A percentile compares a stretch with the other conserved stretches of the same genome.
Conservation (phyloP, 1,140 invertebrate species). For the Hylaeus volcanicus region DNA sequence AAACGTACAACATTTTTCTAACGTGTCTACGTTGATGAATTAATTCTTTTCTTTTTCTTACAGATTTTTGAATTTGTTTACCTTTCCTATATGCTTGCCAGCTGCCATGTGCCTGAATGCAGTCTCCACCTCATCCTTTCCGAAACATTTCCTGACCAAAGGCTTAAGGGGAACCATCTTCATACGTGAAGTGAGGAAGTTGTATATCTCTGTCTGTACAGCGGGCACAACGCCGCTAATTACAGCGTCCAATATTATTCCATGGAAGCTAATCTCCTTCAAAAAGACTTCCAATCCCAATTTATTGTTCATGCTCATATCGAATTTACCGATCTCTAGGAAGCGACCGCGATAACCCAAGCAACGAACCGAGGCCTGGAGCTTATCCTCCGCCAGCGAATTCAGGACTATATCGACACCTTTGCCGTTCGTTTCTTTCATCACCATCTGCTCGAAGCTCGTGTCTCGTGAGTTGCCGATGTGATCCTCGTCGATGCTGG, state of each 20-base stretch:
- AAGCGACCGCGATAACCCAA: constrained; percentile 86
- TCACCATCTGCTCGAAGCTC: constrained; percentile 87
- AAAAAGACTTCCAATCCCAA: constrained; percentile 89
- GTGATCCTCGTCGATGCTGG: constrained; percentile 84
- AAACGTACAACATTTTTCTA: neutral
- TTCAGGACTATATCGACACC: constrained; percentile 91
- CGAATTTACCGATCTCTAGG: constrained; percentile 90
- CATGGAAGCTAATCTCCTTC: constrained; percentile 90
- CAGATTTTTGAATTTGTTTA: constrained; percentile 30
- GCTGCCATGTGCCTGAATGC: constrained; percentile 85
- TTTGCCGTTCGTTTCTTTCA: constrained; percentile 82
- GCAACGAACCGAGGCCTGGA: constrained; percentile 89
- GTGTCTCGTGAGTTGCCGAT: constrained; percentile 88
- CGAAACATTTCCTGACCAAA: constrained; percentile 76
- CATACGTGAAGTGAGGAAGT: constrained; percentile 80
- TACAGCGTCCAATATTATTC: constrained; percentile 86
- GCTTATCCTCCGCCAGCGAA: constrained; percentile 89
- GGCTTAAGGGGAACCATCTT: constrained; percentile 80
- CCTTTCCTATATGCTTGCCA: constrained; percentile 89
- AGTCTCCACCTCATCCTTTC: constrained; percentile 76
- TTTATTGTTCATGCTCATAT: constrained; percentile 84
- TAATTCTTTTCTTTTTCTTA: no score
- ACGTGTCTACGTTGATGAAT: no score
- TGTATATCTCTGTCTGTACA: constrained; percentile 64
- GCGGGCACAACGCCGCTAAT: constrained; percentile 73